phyloP scores from a whole-genome alignment of 2,888 invertebrate genomes.

The Yponomeuta evonymella region DNA sequence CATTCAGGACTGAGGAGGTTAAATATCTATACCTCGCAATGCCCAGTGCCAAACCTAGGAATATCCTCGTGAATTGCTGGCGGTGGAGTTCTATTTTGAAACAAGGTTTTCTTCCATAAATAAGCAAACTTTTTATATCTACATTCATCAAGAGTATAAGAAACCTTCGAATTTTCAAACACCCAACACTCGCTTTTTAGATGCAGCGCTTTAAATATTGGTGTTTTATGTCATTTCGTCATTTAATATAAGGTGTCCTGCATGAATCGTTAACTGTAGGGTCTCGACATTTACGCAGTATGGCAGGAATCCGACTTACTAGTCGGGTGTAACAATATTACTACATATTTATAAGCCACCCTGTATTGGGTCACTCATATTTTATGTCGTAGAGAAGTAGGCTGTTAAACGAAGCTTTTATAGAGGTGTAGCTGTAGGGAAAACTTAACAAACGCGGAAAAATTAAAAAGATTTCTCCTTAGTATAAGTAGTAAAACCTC shows the following conservation, averaged over 20 bases:
- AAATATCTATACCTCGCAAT: neutral
- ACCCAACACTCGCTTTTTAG: neutral
- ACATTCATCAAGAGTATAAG: neutral
- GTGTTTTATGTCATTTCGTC: neutral
- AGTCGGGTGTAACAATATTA: too few relatives aligned
- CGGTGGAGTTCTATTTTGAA: neutral
- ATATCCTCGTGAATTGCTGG: neutral
- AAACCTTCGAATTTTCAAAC: neutral
- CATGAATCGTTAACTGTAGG: neutral
- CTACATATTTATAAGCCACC: neutral
- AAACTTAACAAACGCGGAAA: too few relatives aligned
- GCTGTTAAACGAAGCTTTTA: neutral
- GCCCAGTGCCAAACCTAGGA: neutral
- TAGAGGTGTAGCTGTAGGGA: neutral
- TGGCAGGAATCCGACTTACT: neutral
- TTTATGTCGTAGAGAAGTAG: neutral
- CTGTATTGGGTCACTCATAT: neutral
- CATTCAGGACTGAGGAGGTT: neutral
- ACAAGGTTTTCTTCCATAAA: neutral
- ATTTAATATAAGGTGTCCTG: constrained; percentile 1
- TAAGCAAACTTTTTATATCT: too few relatives aligned
- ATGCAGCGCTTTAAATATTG: neutral
- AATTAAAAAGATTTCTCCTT: too few relatives aligned
- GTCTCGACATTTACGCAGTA: neutral
- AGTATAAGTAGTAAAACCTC: too few relatives aligned